phyloP scores from a whole-genome alignment of 1,140 invertebrate genomes.

The Zaprionus ornatus region DNA sequence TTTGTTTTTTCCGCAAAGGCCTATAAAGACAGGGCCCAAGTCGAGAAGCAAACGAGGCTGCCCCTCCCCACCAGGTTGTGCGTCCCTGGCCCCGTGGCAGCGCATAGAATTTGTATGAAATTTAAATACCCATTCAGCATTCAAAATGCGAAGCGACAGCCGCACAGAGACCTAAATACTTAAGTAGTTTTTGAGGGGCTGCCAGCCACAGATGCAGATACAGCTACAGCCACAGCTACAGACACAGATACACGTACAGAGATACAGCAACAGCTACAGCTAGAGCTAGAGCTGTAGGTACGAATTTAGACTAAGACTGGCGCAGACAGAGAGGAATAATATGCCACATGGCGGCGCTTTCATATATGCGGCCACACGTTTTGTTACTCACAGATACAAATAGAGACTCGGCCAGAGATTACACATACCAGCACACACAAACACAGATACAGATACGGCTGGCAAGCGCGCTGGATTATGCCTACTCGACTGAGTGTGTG shows the following conservation, averaged over 20 bases:
- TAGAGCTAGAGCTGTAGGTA: conserved; percentile 6
- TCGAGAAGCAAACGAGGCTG: conserved; percentile 36
- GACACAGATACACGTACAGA: conserved; percentile 16
- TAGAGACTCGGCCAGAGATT: conserved; percentile 56
- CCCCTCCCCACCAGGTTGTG: not conserved
- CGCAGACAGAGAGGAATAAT: conserved; percentile 19
- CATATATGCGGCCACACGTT: conserved; percentile 74
- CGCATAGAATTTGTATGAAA: conserved; percentile 82
- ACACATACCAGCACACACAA: conserved; percentile 40
- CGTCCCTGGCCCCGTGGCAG: conserved; percentile 10
- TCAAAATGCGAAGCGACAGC: conserved; percentile 79
- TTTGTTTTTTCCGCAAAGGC: conserved; percentile 43
- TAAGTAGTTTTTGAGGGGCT: conserved; percentile 79
- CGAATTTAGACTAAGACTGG: conserved; percentile 11
- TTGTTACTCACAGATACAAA: conserved; percentile 70
- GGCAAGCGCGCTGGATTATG: conserved; percentile 72
- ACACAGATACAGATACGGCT: conserved; percentile 30
- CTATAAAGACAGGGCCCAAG: conserved; percentile 50
- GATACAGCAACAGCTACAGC: not conserved
- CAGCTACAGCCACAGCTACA: conserved; percentile 8
- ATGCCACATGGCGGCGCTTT: conserved; percentile 62
- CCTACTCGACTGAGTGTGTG: conserved; percentile 40
- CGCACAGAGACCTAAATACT: conserved; percentile 78
- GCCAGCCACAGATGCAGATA: conserved; percentile 45
- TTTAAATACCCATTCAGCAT: conserved; percentile 82